Conservation (phyloP, 2,888 invertebrate species). For the Aphodius sticticus region DNA sequence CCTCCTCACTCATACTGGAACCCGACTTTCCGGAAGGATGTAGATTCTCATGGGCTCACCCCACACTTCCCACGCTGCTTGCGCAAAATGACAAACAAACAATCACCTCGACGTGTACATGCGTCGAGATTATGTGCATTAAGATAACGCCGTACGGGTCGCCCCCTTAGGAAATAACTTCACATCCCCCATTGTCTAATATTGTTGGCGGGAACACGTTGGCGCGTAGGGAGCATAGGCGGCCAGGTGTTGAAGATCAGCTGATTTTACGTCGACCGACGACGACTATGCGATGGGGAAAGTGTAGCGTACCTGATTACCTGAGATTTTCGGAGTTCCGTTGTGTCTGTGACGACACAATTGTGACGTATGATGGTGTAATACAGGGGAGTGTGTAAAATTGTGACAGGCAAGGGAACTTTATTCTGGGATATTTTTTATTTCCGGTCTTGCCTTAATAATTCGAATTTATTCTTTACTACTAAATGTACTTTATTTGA, state of each 20-base stretch:
- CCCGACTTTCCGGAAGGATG: constrained; percentile 16
- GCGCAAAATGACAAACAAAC: constrained; percentile 23
- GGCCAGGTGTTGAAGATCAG: constrained; percentile 21
- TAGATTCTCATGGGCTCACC: constrained; percentile 26
- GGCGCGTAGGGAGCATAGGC: constrained; percentile 8
- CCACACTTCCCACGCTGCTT: constrained; percentile 33
- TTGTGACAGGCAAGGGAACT: background rate
- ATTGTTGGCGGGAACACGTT: constrained; percentile 34
- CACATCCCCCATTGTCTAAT: constrained; percentile 29
- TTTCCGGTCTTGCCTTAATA: no score
- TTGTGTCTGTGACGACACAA: background rate
- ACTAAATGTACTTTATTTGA: no score
- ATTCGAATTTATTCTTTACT: no score
- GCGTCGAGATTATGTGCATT: constrained; percentile 24
- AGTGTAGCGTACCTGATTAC: constrained; percentile 9
- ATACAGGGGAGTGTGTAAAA: background rate
- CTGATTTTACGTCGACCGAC: background rate
- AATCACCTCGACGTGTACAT: constrained; percentile 12
- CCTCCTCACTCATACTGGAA: background rate
- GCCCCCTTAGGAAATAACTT: constrained; percentile 33
- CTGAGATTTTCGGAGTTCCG: background rate
- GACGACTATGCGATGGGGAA: background rate
- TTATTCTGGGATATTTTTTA: background rate
- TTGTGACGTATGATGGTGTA: background rate
- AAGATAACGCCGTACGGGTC: constrained; percentile 29